Evolutionary conservation across 1,140 invertebrate species (phyloP), one percentile per base, ranked within the genome.

Genomic region (Schlechtendalia chinensis): DNA sequence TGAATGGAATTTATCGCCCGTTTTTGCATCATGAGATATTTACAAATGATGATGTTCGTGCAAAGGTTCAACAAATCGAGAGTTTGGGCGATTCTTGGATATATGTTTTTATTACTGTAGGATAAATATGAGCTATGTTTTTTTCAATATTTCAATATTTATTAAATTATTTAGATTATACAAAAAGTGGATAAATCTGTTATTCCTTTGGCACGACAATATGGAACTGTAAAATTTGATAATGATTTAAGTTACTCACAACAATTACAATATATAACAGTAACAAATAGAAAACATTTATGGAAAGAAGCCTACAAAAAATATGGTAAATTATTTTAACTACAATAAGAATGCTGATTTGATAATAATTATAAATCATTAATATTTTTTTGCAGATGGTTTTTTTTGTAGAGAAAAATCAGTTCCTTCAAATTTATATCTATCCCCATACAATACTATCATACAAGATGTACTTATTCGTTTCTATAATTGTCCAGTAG

Each of bases 301-400:
- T 95, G 93, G 93, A 93, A 94, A 85, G 90, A 93, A 83, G 90
- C 91, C 10, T 93, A 92, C 83, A 93, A 93, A 84, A 93, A 92
- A 87, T 93, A 93, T 86, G 89, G 87, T 81, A 87, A 89, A 88
- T 87, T 84, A 87, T 84, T 83, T 86, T 86, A 8, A 27, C 39
- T 39, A 17, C 19, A 50, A n/a, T n/a, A n/a, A n/a, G 14, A 4
- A 22, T 81, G 1, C 19, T 61, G 32, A 16, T 27, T 32, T 39
- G n/a, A n/a, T n/a, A 67, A 39, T 14, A 8, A 10, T 14, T 63
- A 39, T 59, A 61, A 14, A 32, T 53, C 27, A 32, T 75, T 11
- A 63, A 24, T 27, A 45, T 77, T 80, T 81, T 27, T 22, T 39
- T 59, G 27, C 19, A 82, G 67, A 71, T 24, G 32, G 81, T 39